Base-by-base conservation (phyloP, 2,797 vertebrate species). In the Halcyon smyrnensis region DNA sequence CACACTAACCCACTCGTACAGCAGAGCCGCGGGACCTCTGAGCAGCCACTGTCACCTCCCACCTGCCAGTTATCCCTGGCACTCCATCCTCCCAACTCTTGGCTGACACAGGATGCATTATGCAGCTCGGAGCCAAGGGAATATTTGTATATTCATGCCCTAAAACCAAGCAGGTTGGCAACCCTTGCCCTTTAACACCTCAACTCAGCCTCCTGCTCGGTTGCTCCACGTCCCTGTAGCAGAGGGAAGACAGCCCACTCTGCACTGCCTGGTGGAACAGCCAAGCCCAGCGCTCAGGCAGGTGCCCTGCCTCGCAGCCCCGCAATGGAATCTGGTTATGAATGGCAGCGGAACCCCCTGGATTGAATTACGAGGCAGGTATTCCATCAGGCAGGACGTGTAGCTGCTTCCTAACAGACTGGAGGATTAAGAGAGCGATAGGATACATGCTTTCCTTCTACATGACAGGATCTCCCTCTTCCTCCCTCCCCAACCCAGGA, bases 311-410 rank as follows among this genome's bases (percentile, higher is more conserved):
- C 30, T 19, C 28, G 30, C 45, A 4, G 54, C 51, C 65, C 68
- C 68, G 3, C 53, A 46, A 87, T 1, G 24, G 87, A 89, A 92
- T 91, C 92, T 91, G 24, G 59, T 97, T 95, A 92, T 28, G 89
- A 94, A 95, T 53, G 94, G 82, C 94, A 96, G 88, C 30, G 20
- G 95, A 96, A 94, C 94, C 93, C 83, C 83, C 9, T 4, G 73
- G 92, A 96, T 92, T 94, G 91, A 97, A 93, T 96, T 96, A 97
- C 48, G 6, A 95, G 90, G 91, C 89, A 96, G 90, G 95, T 95
- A 97, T 95, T 97, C 94, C 92, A 96, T 95, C 96, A 93, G 89
- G 60, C 95, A 90, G 95, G 89, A 96, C 70, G 83, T 28, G 80
- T 78, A 84, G 79, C 92, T 93, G 82, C 90, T 81, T 92, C 90